These are phyloP conservation scores for Caenorhabditis sulstoni DNA, from an alignment of 2,888 invertebrate species.

Conservation along the genomic window DNA sequence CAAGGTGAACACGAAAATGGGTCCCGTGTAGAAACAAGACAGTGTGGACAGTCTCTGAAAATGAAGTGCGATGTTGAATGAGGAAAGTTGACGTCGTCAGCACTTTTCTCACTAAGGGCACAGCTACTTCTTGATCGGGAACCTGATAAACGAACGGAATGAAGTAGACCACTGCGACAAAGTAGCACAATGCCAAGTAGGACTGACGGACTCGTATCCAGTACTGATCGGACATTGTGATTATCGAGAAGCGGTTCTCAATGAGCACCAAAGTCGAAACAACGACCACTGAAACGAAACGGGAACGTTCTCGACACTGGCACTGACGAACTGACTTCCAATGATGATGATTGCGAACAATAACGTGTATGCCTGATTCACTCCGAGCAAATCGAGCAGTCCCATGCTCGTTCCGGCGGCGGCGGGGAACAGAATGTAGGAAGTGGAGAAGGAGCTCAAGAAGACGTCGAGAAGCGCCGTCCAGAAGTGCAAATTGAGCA, in stretches of 20 bases:
- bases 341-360: too few species aligned
- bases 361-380: too few species aligned
- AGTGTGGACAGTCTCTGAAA: conserved; percentile 11
- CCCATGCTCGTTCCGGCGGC: not conserved
- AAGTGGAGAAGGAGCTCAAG: not conserved
- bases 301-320: too few species aligned
- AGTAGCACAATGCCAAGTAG: not conserved
- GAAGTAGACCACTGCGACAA: conserved; percentile 27
- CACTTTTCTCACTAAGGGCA: too few species aligned
- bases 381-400: not conserved
- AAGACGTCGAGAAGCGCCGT: not conserved
- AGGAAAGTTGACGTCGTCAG: too few species aligned
- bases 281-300: conserved; percentile 25
- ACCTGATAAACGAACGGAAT: conserved; percentile 21
- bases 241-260: conserved; percentile 34
- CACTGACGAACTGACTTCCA: too few species aligned
- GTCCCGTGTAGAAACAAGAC: conserved; percentile 14
- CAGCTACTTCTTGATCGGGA: conserved; percentile 7
- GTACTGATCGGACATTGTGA: not conserved
- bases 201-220: conserved; percentile 7
- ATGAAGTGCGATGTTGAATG: too few species aligned
- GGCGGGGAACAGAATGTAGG: not conserved
- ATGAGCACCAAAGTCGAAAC: conserved; percentile 25
- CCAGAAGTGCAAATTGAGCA: conserved; percentile 8
- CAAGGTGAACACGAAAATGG: conserved; percentile 13